Conservation (phyloP, 1,140 invertebrate species). For the Trichonephila clavipes region DNA sequence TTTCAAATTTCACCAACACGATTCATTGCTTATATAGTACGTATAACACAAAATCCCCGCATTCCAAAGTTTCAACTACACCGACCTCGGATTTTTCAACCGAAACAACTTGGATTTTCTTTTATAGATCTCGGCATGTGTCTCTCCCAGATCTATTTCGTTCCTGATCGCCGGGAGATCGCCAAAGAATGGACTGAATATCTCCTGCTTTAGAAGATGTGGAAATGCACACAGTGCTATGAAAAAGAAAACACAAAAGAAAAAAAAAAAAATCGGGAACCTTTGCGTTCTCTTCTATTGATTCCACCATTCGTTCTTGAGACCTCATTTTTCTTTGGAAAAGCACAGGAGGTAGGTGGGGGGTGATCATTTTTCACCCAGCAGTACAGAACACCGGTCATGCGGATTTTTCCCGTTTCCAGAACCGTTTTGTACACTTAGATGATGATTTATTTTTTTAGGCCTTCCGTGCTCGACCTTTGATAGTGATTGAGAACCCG, state of each 20-base stretch:
- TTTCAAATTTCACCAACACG: too few relatives aligned
- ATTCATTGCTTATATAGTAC: too few relatives aligned
- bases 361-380: conserved; percentile 64
- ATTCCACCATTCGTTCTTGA: conserved; percentile 65
- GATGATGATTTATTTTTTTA: conserved; percentile 65
- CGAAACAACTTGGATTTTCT: background rate
- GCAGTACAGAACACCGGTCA: conserved; percentile 58
- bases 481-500: conserved; percentile 39
- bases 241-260: background rate
- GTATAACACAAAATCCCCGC: too few relatives aligned
- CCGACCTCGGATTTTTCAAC: background rate
- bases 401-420: conserved; percentile 41
- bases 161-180: background rate
- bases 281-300: conserved; percentile 47
- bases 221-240: background rate
- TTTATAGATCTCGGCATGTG: background rate
- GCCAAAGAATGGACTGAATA: conserved; percentile 24
- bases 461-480: conserved; percentile 22
- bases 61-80: background rate
- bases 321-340: conserved; percentile 62
- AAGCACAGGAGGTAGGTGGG: background rate
- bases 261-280: background rate
- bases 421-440: conserved; percentile 58
- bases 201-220: background rate
- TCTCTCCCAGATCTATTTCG: conserved; percentile 17